phyloP scores from a whole-genome alignment of 2,888 invertebrate genomes.

The Azorinus chamasolen region DNA sequence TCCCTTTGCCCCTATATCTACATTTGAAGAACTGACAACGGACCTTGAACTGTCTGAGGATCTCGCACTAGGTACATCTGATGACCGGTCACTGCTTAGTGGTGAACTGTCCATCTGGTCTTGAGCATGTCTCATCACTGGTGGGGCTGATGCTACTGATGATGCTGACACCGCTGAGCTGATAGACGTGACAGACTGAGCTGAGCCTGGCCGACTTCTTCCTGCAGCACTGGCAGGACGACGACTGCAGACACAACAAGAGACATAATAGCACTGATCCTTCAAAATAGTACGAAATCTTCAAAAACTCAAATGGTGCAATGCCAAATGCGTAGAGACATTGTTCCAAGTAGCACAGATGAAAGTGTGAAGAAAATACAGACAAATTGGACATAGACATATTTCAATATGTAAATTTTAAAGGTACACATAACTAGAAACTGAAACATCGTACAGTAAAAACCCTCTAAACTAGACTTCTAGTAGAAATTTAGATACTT shows the following conservation, averaged over 20 bases:
- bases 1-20: slow-evolving; percentile 36
- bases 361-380: too few species aligned
- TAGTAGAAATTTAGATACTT: too few species aligned
- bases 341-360: too few species aligned
- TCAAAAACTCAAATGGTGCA: too few species aligned
- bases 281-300: too few species aligned
- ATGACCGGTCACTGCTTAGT: slow-evolving; percentile 27
- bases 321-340: too few species aligned
- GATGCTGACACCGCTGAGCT: slow-evolving; percentile 10
- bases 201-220: slow-evolving; percentile 55
- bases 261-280: too few species aligned
- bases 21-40: slow-evolving; percentile 49
- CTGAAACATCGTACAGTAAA: too few species aligned
- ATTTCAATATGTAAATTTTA: too few species aligned
- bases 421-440: too few species aligned
- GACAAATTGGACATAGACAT: too few species aligned
- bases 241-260: slow-evolving; percentile 52
- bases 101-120: slow-evolving; percentile 12
- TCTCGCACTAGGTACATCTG: slow-evolving; percentile 36
- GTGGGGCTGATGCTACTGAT: slow-evolving; percentile 7
- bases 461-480: too few species aligned
- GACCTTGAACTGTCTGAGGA: slow-evolving; percentile 57
- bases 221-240: slow-evolving; percentile 64
- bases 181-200: slow-evolving; percentile 41
- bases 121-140: neutral